These are phyloP conservation scores for Hippoglossus stenolepis DNA, from an alignment of 2,113 vertebrate species.

Conservation along the genomic window DNA sequence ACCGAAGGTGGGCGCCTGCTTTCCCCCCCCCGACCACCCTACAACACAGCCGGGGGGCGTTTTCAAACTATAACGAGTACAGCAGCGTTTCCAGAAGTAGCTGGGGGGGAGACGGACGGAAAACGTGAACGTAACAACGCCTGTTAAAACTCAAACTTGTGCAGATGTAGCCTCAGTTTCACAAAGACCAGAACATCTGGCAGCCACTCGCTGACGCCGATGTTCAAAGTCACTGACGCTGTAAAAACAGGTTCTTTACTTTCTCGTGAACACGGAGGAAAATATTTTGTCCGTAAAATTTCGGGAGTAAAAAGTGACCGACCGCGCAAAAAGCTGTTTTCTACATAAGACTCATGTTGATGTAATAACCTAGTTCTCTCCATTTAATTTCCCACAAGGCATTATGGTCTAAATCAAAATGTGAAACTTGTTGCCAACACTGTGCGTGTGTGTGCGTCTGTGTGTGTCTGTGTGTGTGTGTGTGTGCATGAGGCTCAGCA, in stretches of 20 bases:
- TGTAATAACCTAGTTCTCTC: neutral
- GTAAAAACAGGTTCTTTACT: neutral
- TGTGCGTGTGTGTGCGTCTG: slow-evolving; percentile 30
- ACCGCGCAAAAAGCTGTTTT: slow-evolving; percentile 5
- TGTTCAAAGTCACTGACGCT: neutral
- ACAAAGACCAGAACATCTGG: neutral
- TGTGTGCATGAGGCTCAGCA: slow-evolving; percentile 73
- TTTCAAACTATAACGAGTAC: no score
- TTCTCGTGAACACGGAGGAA: neutral
- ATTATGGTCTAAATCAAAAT: slow-evolving; percentile 3
- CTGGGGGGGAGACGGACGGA: no score
- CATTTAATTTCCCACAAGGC: neutral
- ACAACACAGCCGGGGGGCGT: no score
- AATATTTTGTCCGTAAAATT: neutral
- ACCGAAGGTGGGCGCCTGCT: no score
- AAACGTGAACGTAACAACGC: no score
- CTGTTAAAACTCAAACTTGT: no score
- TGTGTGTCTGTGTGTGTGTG: slow-evolving; percentile 18
- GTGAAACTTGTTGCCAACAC: neutral
- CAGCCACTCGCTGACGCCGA: no score
- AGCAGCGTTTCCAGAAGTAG: no score
- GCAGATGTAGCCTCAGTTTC: neutral
- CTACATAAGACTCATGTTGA: slow-evolving; percentile 9
- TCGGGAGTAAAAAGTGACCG: slow-evolving; percentile 3
- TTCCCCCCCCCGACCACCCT: no score